A percentile compares a stretch with the other conserved stretches of the same genome.
These are phyloP conservation scores for Xanthia icteritia DNA, from an alignment of 2,888 invertebrate species.

Conservation along the genomic window DNA sequence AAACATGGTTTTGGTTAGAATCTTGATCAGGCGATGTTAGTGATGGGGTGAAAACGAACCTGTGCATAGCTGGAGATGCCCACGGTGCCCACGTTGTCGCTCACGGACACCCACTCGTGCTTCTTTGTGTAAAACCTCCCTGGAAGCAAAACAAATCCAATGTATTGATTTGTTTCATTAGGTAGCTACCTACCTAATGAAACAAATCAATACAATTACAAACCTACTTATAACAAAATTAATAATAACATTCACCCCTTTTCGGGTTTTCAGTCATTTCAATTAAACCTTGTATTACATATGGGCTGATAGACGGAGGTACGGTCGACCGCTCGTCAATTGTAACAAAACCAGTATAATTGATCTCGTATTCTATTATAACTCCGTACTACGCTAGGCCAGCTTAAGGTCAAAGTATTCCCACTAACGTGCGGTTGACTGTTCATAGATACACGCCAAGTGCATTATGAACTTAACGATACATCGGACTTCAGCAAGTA, in stretches of 20 bases:
- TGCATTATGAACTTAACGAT: neutral
- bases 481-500: neutral
- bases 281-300: neutral
- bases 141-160: constrained; percentile 78
- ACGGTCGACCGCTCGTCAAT: neutral
- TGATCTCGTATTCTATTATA: neutral
- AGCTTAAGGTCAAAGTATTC: neutral
- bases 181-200: no score
- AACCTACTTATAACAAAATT: neutral
- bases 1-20: neutral
- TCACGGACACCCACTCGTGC: constrained; percentile 96
- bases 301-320: neutral
- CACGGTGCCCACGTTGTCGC: constrained; percentile 93
- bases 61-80: constrained; percentile 97
- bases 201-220: no score
- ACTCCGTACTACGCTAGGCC: no score
- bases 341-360: neutral
- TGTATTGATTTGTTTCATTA: neutral
- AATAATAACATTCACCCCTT: neutral
- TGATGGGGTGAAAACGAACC: constrained; percentile 74
- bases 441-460: neutral
- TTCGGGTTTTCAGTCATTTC: neutral
- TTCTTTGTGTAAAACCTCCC: constrained; percentile 94
- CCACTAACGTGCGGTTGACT: neutral
- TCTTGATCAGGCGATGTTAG: neutral